Evolutionary conservation across 2,113 vertebrate genomes (phyloP).

Genomic region (Ciconia maguari): DNA sequence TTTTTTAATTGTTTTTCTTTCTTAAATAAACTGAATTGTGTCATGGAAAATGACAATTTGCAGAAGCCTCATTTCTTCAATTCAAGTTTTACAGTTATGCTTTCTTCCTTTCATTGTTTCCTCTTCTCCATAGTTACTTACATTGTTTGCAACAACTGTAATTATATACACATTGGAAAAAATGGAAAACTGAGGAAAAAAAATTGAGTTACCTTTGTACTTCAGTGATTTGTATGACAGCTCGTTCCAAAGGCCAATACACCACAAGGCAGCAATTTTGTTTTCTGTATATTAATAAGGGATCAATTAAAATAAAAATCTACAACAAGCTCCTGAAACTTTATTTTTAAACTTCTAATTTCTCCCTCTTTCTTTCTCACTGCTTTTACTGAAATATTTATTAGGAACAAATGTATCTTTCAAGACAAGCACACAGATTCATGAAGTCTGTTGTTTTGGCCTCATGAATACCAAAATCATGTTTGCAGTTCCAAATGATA

Average conservation of each 20-base stretch:
- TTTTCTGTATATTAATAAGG: neutral
- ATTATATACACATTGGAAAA: neutral
- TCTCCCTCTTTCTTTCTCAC: neutral
- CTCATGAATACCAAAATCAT: neutral
- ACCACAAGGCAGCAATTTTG: neutral
- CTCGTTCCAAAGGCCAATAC: neutral
- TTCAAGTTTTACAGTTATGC: neutral
- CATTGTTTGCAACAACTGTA: neutral
- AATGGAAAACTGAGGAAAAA: neutral
- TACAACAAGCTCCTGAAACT: rapidly evolving
- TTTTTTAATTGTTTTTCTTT: neutral
- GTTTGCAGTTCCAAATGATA: neutral
- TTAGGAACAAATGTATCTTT: neutral
- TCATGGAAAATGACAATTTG: neutral
- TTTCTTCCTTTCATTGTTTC: neutral
- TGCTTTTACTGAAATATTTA: neutral
- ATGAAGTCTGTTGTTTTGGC: neutral
- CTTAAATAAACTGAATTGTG: neutral
- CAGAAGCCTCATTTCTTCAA: neutral
- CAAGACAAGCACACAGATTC: neutral
- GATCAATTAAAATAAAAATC: neutral
- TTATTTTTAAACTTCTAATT: neutral
- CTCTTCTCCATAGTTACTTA: neutral
- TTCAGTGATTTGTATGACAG: neutral
- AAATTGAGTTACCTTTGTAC: neutral